phyloP scores from a whole-genome alignment of 2,797 vertebrate species.

The Ispidina picta region DNA sequence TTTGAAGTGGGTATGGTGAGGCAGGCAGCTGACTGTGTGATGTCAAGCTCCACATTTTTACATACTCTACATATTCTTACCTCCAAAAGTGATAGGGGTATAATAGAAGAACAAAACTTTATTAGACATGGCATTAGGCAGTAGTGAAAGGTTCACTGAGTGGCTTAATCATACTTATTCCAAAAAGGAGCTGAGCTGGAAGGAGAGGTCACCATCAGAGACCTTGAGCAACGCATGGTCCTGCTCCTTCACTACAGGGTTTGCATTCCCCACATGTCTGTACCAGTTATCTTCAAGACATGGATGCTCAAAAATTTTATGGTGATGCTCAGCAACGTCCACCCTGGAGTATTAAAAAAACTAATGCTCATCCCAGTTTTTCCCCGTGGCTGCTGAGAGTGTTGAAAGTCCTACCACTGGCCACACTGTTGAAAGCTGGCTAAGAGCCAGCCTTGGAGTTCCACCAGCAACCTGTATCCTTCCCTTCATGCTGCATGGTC shows the following conservation, averaged over 20 bases:
- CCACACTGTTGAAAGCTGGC: background rate
- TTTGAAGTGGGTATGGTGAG: background rate
- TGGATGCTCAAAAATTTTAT: background rate
- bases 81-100: background rate
- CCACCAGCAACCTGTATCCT: background rate
- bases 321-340: background rate
- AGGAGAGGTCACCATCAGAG: fast-evolving
- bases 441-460: background rate
- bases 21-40: background rate
- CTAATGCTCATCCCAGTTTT: background rate
- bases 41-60: background rate
- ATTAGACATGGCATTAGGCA: background rate
- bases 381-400: background rate
- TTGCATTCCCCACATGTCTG: background rate
- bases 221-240: fast-evolving
- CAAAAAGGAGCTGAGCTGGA: background rate
- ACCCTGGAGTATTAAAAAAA: background rate
- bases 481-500: background rate
- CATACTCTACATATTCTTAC: background rate
- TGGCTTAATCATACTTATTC: background rate
- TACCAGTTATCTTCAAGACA: background rate
- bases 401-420: background rate
- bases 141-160: background rate
- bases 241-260: background rate
- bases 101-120: background rate